phyloP scores from a whole-genome alignment of 2,888 invertebrate species.

The Calliopum simillimum region DNA sequence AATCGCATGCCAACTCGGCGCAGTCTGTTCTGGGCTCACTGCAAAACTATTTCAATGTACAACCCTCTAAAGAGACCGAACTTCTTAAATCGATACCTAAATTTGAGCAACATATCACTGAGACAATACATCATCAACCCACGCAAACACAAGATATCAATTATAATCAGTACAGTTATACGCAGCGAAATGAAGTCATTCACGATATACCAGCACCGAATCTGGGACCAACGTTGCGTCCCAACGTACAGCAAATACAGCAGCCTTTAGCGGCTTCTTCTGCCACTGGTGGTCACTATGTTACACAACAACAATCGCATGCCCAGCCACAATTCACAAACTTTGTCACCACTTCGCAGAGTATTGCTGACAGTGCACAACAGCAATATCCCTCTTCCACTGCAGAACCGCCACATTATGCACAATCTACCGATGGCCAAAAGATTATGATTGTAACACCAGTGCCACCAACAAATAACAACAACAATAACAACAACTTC shows the following conservation, averaged over 20 bases:
- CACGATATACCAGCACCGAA: conserved; percentile 66
- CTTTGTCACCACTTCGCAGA: conserved; percentile 56
- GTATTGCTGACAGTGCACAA: conserved; percentile 32
- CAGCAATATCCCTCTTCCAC: conserved; percentile 39
- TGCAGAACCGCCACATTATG: conserved; percentile 57
- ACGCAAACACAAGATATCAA: conserved; percentile 5
- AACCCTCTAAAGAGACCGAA: conserved; percentile 75
- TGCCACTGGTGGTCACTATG: conserved; percentile 28
- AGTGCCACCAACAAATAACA: conserved; percentile 54
- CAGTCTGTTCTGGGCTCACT: conserved; percentile 65
- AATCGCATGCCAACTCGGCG: conserved; percentile 35
- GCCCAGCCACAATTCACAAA: conserved; percentile 48
- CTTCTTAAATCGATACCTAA: conserved; percentile 82
- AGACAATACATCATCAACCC: conserved; percentile 59
- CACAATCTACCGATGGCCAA: conserved; percentile 62
- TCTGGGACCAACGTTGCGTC: conserved; percentile 52
- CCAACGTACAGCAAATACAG: conserved; percentile 48
- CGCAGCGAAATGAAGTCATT: conserved; percentile 59
- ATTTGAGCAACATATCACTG: conserved; percentile 81
- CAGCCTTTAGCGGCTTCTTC: not conserved
- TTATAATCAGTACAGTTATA: conserved; percentile 37
- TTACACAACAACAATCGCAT: conserved; percentile 13
- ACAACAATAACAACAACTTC: conserved; percentile 53
- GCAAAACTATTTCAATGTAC: conserved; percentile 57
- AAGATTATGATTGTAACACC: conserved; percentile 66